Evolutionary conservation across 2,797 vertebrate genomes (phyloP), one percentile per base, ranked within the genome.

Genomic region (Diceros bicornis): DNA sequence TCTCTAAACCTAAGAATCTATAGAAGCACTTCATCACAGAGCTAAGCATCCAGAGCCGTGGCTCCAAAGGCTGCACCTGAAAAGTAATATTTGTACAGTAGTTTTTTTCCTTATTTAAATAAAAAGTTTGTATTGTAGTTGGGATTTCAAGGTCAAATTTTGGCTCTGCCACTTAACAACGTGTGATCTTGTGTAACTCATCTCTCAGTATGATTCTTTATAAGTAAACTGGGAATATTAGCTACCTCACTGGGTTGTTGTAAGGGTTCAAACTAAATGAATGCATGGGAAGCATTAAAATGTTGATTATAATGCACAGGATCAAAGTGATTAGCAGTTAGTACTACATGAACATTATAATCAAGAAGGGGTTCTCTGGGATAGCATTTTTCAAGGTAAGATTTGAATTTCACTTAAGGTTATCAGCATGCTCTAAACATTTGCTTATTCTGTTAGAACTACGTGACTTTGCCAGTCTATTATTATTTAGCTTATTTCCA

Each of bases 1-100:
- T 99, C 98, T 99, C 99, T 96, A 99, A 99, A 98, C 99, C 99
- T 89, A 99, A 99, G 98, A 99, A 98, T 98, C 98, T 99, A 98
- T 99, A 99, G 98, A 97, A 95, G 79, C 61, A 86, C 95, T 91
- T 92, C 83, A 66, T 72, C 66, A 82, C 37, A 86, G n/a, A 92
- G 64, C 44, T 93, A 55, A 96, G 84, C 89, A 85, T 57, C 27
- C 47, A 75, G 34, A 94, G 64, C 61, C 71, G 61, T 96, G 91
- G 77, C 86, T 95, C 50, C 95, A 4, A 47, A 88, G 78, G 74
- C 41, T 81, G 66, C 11, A 96, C 37, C 78, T 78, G 47, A 97
- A 97, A 52, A 95, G 62, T 77, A 68, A 10, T 94, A 87, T 96
- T 96, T 98, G 92, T 96, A 93, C 37, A 92, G 11, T 87, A 96